phyloP scores from a whole-genome alignment of 2,113 vertebrate genomes.

The Vidua macroura region DNA sequence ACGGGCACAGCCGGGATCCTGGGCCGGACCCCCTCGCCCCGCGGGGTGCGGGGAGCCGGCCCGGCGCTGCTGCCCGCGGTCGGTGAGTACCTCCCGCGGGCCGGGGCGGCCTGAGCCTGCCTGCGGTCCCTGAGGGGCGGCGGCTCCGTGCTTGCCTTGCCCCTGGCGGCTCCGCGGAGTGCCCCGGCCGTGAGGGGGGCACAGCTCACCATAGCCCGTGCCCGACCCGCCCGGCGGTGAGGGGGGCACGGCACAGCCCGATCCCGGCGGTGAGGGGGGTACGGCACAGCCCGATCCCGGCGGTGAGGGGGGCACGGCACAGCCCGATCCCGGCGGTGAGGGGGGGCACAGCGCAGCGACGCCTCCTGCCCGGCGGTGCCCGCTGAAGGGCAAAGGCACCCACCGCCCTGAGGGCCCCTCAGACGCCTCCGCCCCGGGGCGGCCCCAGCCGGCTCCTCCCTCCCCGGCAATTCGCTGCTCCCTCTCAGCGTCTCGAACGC shows the following conservation, averaged over 20 bases:
- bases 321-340: too few species aligned
- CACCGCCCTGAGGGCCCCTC: too few species aligned
- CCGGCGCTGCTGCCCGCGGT: neutral
- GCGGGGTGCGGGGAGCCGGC: neutral
- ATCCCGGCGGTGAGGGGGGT: too few species aligned
- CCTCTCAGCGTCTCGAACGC: neutral
- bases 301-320: too few species aligned
- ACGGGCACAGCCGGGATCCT: neutral
- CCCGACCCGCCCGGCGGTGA: too few species aligned
- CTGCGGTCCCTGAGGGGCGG: neutral
- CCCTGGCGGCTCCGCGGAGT: too few species aligned
- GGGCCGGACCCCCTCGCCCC: neutral
- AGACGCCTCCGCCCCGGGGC: neutral
- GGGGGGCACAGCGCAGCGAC: neutral
- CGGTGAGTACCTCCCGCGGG: neutral
- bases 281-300: neutral
- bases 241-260: neutral
- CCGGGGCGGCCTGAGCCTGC: neutral
- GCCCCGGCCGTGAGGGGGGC: neutral
- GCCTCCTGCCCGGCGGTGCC: accelerated
- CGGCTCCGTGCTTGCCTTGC: too few species aligned
- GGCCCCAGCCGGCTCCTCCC: neutral
- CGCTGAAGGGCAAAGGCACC: accelerated
- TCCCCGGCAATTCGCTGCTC: neutral
- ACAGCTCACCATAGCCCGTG: too few species aligned